Conservation (phyloP, 2,888 invertebrate genomes). For the Vannuccia rotundouncinata region DNA sequence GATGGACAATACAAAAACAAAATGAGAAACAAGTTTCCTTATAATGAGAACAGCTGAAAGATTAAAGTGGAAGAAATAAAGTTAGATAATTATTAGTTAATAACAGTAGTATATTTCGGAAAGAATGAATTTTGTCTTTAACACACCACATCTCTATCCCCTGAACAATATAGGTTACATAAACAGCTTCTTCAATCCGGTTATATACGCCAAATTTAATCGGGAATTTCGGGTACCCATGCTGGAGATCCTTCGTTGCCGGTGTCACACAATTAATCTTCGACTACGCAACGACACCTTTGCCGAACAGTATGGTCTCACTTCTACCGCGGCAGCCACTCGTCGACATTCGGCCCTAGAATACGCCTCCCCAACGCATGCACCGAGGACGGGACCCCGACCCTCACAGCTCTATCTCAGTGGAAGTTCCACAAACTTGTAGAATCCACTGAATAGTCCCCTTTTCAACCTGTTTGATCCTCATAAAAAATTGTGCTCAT, state of each 20-base stretch:
- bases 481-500: too few relatives aligned
- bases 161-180: conserved; percentile 74
- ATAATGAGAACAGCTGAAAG: too few relatives aligned
- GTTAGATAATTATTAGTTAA: too few relatives aligned
- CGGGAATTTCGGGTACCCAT: conserved; percentile 90
- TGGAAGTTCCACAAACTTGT: background rate
- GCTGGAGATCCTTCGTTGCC: conserved; percentile 76
- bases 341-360: background rate
- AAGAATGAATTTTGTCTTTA: too few relatives aligned
- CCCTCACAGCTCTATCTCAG: conserved; percentile 16
- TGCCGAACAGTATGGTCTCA: conserved; percentile 52
- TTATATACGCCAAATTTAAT: conserved; percentile 89
- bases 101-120: too few relatives aligned
- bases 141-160: too few relatives aligned
- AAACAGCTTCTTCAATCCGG: conserved; percentile 87
- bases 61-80: too few relatives aligned
- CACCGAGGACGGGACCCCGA: background rate
- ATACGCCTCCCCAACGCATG: background rate
- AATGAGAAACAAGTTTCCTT: too few relatives aligned
- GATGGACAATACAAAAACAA: too few relatives aligned
- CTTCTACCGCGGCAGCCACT: background rate
- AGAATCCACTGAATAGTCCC: too few relatives aligned
- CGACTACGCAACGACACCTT: conserved; percentile 54
- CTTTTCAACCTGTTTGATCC: too few relatives aligned
- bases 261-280: conserved; percentile 52